Conservation (phyloP, 2,797 vertebrate species). For the Spinus olivaceus region DNA sequence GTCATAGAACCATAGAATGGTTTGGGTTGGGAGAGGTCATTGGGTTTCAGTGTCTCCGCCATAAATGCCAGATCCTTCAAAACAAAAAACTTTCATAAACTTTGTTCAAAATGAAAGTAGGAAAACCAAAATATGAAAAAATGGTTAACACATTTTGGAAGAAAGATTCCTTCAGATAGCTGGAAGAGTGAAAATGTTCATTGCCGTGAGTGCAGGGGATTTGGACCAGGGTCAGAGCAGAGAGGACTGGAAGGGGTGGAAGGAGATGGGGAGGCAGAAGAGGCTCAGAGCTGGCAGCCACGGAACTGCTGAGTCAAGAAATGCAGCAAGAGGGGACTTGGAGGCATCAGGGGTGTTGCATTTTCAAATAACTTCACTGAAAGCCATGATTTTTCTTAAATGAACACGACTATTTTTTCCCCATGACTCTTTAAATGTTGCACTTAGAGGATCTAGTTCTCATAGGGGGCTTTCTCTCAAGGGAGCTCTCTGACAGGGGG, state of each 20-base stretch:
- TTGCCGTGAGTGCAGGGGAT: not conserved
- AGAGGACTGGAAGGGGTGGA: not conserved
- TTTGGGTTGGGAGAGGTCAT: not conserved
- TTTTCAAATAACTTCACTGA: not conserved
- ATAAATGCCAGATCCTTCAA: not conserved
- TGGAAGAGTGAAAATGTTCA: not conserved
- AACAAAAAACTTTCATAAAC: not conserved
- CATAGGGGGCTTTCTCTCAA: not conserved
- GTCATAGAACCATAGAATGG: not conserved
- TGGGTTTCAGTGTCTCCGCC: not conserved
- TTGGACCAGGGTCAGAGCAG: not conserved
- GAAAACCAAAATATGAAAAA: not conserved
- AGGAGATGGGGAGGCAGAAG: not conserved
- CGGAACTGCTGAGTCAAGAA: rapidly evolving
- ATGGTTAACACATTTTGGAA: not conserved
- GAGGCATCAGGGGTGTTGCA: rapidly evolving
- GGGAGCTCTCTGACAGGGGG: not conserved
- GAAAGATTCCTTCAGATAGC: not conserved
- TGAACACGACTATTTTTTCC: not conserved
- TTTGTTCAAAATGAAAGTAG: not conserved
- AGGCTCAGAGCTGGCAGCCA: not conserved
- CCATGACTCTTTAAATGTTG: not conserved
- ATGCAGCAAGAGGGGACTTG: not conserved
- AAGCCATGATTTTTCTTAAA: not conserved
- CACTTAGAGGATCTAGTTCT: not conserved